phyloP scores from a whole-genome alignment of 2,797 vertebrate genomes.

The Avahi laniger region DNA sequence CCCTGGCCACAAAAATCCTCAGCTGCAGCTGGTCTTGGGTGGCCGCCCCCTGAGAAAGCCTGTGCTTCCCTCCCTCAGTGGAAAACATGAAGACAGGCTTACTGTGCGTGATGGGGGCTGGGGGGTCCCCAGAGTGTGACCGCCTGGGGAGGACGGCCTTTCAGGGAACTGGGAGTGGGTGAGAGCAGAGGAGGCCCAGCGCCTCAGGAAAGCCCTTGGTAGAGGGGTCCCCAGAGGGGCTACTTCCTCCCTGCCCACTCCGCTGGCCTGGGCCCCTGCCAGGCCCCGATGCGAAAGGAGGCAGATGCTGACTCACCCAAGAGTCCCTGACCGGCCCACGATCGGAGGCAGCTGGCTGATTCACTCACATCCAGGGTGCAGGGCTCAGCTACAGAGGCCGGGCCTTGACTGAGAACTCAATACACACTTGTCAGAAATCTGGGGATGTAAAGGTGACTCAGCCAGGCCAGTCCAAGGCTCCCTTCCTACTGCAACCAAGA shows the following conservation, averaged over 20 bases:
- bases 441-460: background rate
- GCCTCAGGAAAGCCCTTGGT: background rate
- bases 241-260: background rate
- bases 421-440: background rate
- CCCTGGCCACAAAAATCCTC: slow-evolving; percentile 23
- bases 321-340: background rate
- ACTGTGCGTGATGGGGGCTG: background rate
- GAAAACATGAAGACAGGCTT: background rate
- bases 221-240: rapidly evolving
- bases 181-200: no score
- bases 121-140: background rate
- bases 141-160: background rate
- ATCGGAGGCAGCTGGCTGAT: rapidly evolving
- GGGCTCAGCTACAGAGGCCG: background rate
- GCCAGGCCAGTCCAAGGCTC: background rate
- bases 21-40: slow-evolving; percentile 44
- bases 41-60: slow-evolving; percentile 18
- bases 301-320: background rate
- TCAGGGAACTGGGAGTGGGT: background rate
- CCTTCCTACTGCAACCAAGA: background rate
- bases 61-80: background rate
- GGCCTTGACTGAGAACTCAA: background rate
- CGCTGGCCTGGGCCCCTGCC: background rate
- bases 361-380: background rate
- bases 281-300: background rate